These are phyloP conservation scores for Diadema setosum DNA, from an alignment of 35 echinoderm and acorn worm genomes.

Conservation along the genomic window DNA sequence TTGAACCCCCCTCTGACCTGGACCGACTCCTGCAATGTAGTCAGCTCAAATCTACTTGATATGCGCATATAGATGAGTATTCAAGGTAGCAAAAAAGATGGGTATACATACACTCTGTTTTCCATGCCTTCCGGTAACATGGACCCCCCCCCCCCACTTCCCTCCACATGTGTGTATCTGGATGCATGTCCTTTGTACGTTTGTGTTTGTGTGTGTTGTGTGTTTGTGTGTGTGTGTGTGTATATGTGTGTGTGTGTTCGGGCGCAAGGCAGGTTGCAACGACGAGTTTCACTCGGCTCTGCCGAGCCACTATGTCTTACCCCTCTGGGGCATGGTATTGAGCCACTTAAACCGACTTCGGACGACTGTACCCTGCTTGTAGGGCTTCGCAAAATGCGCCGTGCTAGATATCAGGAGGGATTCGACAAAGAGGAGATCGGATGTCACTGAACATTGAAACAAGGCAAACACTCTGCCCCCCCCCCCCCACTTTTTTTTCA, in stretches of 20 bases:
- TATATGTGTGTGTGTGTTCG: neutral
- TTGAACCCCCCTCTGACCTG: neutral
- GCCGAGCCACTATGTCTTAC: no score
- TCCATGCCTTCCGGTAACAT: neutral
- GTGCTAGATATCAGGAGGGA: no score
- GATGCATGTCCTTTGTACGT: no score
- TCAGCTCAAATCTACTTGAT: neutral
- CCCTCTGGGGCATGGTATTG: neutral
- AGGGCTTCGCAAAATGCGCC: no score
- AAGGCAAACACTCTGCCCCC: no score
- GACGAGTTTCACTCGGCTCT: no score
- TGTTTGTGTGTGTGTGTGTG: neutral
- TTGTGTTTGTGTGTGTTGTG: neutral
- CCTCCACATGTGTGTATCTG: no score
- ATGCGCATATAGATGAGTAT: neutral
- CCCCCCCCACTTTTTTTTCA: no score
- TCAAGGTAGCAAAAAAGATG: neutral
- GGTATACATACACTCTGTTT: neutral
- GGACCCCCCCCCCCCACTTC: no score
- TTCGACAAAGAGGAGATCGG: no score
- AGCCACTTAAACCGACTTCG: neutral
- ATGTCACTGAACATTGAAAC: no score
- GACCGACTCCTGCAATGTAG: neutral
- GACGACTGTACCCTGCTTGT: no score
- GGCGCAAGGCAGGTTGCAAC: neutral